Conservation (phyloP, 2,888 invertebrate species). For the Gari tellinella region DNA sequence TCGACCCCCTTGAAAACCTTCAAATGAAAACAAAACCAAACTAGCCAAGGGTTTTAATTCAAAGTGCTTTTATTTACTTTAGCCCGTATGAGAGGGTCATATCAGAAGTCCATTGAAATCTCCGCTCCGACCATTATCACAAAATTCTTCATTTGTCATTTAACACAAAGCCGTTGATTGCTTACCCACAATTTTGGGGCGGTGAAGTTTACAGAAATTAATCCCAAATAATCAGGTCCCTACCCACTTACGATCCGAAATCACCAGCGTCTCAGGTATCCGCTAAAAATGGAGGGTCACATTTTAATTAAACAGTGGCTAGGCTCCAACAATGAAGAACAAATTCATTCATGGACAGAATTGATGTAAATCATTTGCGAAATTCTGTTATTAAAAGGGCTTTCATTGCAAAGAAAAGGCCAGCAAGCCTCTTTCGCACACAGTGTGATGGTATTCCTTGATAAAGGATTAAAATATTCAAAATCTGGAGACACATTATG, state of each 20-base stretch:
- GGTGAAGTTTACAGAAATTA: constrained; percentile 64
- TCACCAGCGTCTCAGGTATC: constrained; percentile 49
- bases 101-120: too few relatives aligned
- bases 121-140: constrained; percentile 52
- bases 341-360: constrained; percentile 43
- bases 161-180: constrained; percentile 61
- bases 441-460: constrained; percentile 48
- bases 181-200: constrained; percentile 52
- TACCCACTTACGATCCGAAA: constrained; percentile 54
- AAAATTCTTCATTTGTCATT: constrained; percentile 62
- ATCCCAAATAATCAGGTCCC: constrained; percentile 63
- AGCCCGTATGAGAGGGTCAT: too few relatives aligned
- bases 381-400: constrained; percentile 60
- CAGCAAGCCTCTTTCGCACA: constrained; percentile 29
- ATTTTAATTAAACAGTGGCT: constrained; percentile 63
- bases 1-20: too few relatives aligned
- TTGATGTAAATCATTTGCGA: constrained; percentile 59
- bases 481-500: constrained; percentile 9
- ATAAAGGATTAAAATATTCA: constrained; percentile 58
- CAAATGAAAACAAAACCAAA: too few relatives aligned
- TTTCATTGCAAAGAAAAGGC: constrained; percentile 55
- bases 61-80: too few relatives aligned
- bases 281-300: constrained; percentile 56
- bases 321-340: constrained; percentile 38
- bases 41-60: too few relatives aligned